Percentiles rank a stretch among this genome's conserved stretches.
Evolutionary conservation across 2,113 vertebrate genomes (phyloP).

Genomic region (Plectropomus leopardus): DNA sequence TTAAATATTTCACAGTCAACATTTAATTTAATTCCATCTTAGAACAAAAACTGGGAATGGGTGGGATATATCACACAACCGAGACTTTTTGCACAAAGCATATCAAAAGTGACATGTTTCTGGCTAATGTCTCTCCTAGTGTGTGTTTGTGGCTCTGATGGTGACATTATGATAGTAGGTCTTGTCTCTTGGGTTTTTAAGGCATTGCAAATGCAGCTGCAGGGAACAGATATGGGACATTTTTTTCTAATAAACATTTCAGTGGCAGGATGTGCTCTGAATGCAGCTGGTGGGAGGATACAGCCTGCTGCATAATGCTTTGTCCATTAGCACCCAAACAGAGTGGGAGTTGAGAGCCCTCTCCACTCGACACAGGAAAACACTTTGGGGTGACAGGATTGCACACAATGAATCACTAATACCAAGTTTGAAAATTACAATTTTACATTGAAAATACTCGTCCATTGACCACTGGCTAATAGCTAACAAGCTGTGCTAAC

Average conservation of each 20-base stretch:
- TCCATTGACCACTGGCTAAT: neutral
- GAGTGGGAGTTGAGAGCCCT: constrained; percentile 60
- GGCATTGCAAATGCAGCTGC: constrained; percentile 58
- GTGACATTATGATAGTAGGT: constrained; percentile 53
- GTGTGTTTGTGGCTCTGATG: constrained; percentile 19
- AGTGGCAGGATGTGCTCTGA: constrained; percentile 71
- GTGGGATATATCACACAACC: neutral
- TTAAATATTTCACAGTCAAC: constrained; percentile 8
- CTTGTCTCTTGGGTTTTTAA: constrained; percentile 42
- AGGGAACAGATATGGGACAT: constrained; percentile 30
- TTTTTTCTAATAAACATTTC: constrained; percentile 71
- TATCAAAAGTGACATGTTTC: constrained; percentile 17
- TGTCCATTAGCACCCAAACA: constrained; percentile 69
- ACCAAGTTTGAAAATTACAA: constrained; percentile 14
- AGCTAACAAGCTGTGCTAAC: neutral
- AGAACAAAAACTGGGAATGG: neutral
- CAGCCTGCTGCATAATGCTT: constrained; percentile 65
- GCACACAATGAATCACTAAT: constrained; percentile 1
- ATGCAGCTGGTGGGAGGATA: constrained; percentile 69
- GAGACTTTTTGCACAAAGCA: constrained; percentile 6
- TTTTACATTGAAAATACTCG: neutral
- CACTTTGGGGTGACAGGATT: constrained; percentile 45
- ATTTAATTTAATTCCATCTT: neutral
- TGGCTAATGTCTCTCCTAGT: constrained; percentile 15
- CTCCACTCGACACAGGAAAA: constrained; percentile 51